Evolutionary conservation across 2,888 invertebrate species (phyloP).

Genomic region (Agriopis aurantiaria): DNA sequence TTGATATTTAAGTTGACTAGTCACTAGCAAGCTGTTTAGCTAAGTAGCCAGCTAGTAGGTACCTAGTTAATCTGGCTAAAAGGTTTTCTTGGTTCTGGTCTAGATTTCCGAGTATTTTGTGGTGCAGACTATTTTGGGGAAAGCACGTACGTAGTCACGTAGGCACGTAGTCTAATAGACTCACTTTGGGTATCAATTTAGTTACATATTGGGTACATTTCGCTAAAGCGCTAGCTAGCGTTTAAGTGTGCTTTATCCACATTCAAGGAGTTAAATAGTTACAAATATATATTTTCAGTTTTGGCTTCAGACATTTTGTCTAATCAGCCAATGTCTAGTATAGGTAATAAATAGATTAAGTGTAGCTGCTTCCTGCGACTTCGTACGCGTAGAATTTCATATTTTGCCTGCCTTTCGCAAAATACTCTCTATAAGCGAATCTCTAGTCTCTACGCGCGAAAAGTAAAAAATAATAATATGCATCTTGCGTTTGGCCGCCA

Average conservation of each 20-base stretch:
- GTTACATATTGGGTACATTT: neutral
- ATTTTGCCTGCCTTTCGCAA: no score
- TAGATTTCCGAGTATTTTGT: slow-evolving; percentile 10
- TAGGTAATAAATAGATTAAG: no score
- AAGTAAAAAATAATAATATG: no score
- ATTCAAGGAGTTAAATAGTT: no score
- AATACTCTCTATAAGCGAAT: no score
- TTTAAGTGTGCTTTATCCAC: neutral
- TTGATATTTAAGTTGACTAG: neutral
- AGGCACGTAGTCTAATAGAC: no score
- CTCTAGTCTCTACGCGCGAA: no score
- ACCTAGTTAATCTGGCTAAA: slow-evolving; percentile 12
- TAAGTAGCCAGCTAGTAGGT: neutral
- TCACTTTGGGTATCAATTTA: neutral
- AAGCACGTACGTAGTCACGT: no score
- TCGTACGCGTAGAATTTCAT: no score
- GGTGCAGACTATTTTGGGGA: neutral
- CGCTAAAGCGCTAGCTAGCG: neutral
- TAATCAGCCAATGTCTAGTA: neutral
- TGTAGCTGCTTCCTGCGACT: no score
- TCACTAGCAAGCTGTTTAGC: neutral
- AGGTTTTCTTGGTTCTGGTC: neutral
- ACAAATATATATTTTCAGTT: no score
- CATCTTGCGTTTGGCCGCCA: no score
- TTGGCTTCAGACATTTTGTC: neutral